Evolutionary conservation across 1,140 invertebrate genomes (phyloP), one percentile per base, ranked within the genome.

Genomic region (Halotydeus destructor): DNA sequence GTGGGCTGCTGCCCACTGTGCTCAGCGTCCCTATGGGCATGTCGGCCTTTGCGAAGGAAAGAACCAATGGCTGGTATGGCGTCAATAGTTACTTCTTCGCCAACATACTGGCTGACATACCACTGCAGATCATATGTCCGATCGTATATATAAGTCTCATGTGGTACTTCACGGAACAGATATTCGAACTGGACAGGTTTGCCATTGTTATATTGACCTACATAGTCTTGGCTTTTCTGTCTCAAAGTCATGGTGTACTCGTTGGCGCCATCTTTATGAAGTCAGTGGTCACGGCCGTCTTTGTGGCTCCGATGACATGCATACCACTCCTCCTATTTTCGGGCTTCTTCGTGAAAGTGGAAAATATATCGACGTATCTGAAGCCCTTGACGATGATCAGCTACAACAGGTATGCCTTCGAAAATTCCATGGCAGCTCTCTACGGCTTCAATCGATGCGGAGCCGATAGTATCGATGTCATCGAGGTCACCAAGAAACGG

Each of bases 51-150:
- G 73, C 85, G 28, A 67, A 84, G 57, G 88, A 96, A 62, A 85
- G 93, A 68, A 65, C 91, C 33, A 96, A 96, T 58, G 89, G 89
- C 56, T 96, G 88, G 88, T 96, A 96, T 59, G 91, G 86, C 14
- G 62, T 91, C 27, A 91, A 89, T 60, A 75, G 84, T 2, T 96
- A 88, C 63, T 96, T 93, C 60, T 70, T 93, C 52, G 85, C 86
- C 21, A 85, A 86, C 63, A 91, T 85, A 12, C 66, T 93, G 57
- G 82, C 85, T 11, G 88, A 93, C 60, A 68, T 93, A 61, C 86
- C 86, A 43, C 89, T 94, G 64, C 85, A 91, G 70, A n/a, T 44
- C 11, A 16, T 28, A 1, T 24, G 14, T 1, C 19, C 42, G n/a
- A 19, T 27, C 2, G 23, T 44, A n/a, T 12, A 23, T 27, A 18